Base-by-base conservation (phyloP, 2,113 vertebrate species). In the Coptodon bakossiorum region DNA sequence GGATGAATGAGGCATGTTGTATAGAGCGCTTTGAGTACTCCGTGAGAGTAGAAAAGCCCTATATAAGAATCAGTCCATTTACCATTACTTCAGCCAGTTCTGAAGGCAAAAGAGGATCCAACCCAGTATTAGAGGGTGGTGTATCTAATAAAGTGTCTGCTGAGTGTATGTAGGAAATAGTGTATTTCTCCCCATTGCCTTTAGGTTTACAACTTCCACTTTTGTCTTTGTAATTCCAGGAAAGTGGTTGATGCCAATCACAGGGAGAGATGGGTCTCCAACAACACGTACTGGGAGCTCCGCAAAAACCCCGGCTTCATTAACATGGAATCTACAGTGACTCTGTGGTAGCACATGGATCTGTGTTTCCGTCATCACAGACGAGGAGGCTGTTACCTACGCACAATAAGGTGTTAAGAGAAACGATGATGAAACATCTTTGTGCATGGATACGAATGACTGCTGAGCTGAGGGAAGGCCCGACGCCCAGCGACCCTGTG, bases 241-340 rank as follows among this genome's bases (percentile, higher is more conserved):
- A 99, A 99, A 97, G 96, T 98, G 90, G 95, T 97, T 0, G 98
- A 99, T 3, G 93, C 96, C 90, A 98, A 99, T 96, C 98, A 98
- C 94, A 98, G 98, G 95, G 99, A 99, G 96, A 95, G 97, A 81
- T 99, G 99, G 98, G 97, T 99, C 94, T 98, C 98, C 89, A 99
- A 98, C 89, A 98, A 97, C 93, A 98, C 93, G 34, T 99, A 99
- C 94, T 99, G 99, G 99, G 99, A 99, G 91, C 96, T 99, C 24
- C 98, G 99, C 79, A 99, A 98, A 94, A 98, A 98, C 95, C 98
- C 98, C 45, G 99, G 99, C 90, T 99, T 99, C 96, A 98, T 97
- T 94, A 99, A 99, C 96, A 96, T 98, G 96, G 98, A 99, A 89
- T 43, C 81, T 96, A 97, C 95, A 93, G 95, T 5, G 83, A 97